These are phyloP conservation scores for Sceliomorpha sp. DNA, from an alignment of 2,888 invertebrate genomes.

Conservation along the genomic window DNA sequence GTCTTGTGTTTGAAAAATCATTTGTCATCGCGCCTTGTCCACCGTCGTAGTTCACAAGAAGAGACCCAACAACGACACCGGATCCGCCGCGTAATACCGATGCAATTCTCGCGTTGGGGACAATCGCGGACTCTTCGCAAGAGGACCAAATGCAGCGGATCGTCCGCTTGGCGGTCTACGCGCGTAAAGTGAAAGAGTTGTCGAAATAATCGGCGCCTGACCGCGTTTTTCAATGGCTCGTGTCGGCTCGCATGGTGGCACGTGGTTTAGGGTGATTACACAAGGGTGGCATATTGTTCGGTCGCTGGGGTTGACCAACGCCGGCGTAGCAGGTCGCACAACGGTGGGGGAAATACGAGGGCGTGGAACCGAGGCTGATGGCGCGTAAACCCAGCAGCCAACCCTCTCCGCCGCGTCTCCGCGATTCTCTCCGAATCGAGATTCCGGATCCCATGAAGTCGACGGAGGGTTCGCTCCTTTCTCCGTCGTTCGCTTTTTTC, in stretches of 20 bases:
- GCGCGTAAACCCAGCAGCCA: constrained; percentile 64
- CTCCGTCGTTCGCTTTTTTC: too few relatives aligned
- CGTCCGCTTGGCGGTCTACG: too few relatives aligned
- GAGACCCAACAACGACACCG: constrained; percentile 49
- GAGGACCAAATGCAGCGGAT: too few relatives aligned
- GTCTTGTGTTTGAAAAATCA: constrained; percentile 52
- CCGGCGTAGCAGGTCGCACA: constrained; percentile 56
- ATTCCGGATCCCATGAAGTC: constrained; percentile 12
- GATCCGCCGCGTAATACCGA: constrained; percentile 43
- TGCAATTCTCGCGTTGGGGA: too few relatives aligned
- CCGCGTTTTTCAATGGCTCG: constrained; percentile 66
- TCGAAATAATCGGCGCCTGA: constrained; percentile 64
- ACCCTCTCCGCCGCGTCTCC: constrained; percentile 16
- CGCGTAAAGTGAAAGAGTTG: constrained; percentile 31
- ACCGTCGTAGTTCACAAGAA: constrained; percentile 48
- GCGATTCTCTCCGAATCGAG: constrained; percentile 21
- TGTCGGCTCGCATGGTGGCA: constrained; percentile 61
- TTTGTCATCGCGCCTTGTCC: constrained; percentile 48
- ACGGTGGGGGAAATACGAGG: constrained; percentile 58
- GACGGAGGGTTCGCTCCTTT: constrained; percentile 52
- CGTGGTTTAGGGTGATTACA: constrained; percentile 74
- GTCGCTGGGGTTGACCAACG: constrained; percentile 41
- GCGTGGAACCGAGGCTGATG: constrained; percentile 68
- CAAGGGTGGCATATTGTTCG: constrained; percentile 71
- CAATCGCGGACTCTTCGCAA: constrained; percentile 39